Evolutionary conservation across 2,113 vertebrate genomes (phyloP).

Genomic region (human): GRCh38 chr22:46193501-46194000

Average conservation of each 20-base stretch:
- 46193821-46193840: background rate
- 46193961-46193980: rapidly evolving
- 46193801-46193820: rapidly evolving
- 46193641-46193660: rapidly evolving
- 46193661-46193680: background rate
- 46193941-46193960: no score
- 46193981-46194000: no score
- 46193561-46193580: no score
- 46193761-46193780: rapidly evolving
- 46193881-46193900: background rate
- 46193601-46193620: no score
- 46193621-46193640: background rate
- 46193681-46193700: rapidly evolving
- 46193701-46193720: rapidly evolving
- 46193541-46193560: no score
- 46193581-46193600: no score
- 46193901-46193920: background rate
- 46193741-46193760: rapidly evolving
- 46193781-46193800: background rate
- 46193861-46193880: rapidly evolving
- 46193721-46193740: background rate
- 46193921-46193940: background rate
- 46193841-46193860: background rate
- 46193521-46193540: no score
- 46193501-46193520: no score